Conservation (phyloP, 2,888 invertebrate genomes). For the Eristalis arbustorum region DNA sequence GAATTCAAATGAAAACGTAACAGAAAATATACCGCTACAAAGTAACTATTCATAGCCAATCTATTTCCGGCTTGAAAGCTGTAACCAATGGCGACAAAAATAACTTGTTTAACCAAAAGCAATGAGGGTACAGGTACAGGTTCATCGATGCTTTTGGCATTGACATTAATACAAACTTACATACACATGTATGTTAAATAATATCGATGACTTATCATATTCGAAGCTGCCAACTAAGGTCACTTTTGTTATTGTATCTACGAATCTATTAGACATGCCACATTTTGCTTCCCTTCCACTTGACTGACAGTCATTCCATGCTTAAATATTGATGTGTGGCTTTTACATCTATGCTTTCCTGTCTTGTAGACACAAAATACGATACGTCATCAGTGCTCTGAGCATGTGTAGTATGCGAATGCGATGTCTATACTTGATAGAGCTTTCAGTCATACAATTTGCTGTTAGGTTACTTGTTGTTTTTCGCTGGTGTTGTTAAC, state of each 20-base stretch:
- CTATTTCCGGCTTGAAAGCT: constrained; percentile 53
- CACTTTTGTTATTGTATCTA: constrained; percentile 3
- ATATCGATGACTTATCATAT: constrained; percentile 26
- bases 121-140: constrained; percentile 38
- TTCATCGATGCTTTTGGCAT: constrained; percentile 48
- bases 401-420: constrained; percentile 32
- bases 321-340: constrained; percentile 28
- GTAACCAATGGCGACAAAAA: background rate
- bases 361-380: background rate
- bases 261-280: background rate
- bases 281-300: constrained; percentile 1
- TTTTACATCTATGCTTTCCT: constrained; percentile 21
- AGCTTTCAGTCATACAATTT: constrained; percentile 61
- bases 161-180: constrained; percentile 38
- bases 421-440: constrained; percentile 13
- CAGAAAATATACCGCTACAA: constrained; percentile 33
- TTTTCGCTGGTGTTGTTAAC: constrained; percentile 7
- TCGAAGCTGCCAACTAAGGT: constrained; percentile 3
- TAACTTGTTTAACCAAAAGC: constrained; percentile 24
- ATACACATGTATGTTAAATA: background rate
- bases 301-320: constrained; percentile 24
- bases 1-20: background rate
- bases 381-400: constrained; percentile 23
- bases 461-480: constrained; percentile 17
- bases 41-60: constrained; percentile 32